These are phyloP conservation scores for Tenthredo scrophulariae DNA, from an alignment of 2,888 invertebrate species.

Conservation along the genomic window DNA sequence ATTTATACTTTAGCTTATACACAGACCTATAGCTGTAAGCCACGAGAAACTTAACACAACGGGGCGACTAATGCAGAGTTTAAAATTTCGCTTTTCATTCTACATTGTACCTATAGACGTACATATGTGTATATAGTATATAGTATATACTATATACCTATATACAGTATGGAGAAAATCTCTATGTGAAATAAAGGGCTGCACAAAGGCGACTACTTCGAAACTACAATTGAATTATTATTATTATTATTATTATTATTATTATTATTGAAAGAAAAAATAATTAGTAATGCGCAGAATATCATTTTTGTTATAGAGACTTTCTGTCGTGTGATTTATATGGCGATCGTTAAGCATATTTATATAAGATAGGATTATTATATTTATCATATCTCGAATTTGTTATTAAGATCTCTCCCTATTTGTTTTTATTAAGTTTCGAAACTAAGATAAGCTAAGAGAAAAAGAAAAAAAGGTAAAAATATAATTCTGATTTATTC, in stretches of 20 bases:
- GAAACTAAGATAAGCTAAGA: not conserved
- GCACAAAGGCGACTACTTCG: not conserved
- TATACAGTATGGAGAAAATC: not conserved
- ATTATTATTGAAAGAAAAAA: not conserved
- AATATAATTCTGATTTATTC: not conserved
- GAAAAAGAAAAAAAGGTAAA: no score
- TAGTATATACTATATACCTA: not conserved
- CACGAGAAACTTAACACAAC: not conserved
- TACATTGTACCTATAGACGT: not conserved
- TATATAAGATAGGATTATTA: not conserved
- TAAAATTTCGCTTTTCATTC: not conserved
- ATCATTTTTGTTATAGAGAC: not conserved
- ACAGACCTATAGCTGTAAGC: no score
- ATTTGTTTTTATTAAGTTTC: not conserved
- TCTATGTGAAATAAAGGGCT: not conserved
- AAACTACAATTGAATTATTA: not conserved
- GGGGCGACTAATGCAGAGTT: not conserved
- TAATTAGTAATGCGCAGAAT: not conserved
- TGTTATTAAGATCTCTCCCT: not conserved
- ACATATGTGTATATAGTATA: no score
- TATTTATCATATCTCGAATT: slow-evolving; percentile 2
- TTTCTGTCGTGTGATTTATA: not conserved
- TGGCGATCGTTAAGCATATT: not conserved
- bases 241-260: not conserved
- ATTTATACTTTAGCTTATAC: not conserved